Evolutionary conservation across 2,113 vertebrate genomes (phyloP).

Genomic region (Mus pahari): DNA sequence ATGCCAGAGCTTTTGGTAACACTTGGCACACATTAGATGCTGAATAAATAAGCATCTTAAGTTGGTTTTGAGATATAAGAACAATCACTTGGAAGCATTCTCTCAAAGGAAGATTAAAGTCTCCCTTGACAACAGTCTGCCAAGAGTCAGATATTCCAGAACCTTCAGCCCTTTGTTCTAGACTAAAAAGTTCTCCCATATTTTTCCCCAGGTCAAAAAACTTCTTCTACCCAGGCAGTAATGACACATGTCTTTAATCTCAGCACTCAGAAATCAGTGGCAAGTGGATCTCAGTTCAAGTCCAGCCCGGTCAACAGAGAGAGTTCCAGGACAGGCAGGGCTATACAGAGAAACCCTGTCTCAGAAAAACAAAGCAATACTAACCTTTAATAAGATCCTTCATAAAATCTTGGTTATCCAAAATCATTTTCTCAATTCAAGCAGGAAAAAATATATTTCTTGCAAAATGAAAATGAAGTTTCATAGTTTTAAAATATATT

Average conservation of each 20-base stretch:
- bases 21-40: background rate
- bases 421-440: conserved; percentile 49
- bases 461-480: background rate
- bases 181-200: background rate
- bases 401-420: background rate
- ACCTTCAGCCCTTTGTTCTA: background rate
- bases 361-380: background rate
- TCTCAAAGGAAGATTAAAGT: conserved; percentile 27
- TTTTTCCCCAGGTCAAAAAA: conserved; percentile 38
- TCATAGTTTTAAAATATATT: conserved; percentile 27
- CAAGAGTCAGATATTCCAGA: background rate
- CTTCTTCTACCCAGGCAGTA: background rate
- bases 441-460: conserved; percentile 16
- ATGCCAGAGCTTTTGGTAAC: background rate
- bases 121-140: background rate
- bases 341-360: background rate
- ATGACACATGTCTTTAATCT: background rate
- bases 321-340: background rate
- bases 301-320: background rate
- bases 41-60: conserved; percentile 34
- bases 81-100: background rate
- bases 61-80: background rate
- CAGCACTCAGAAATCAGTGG: background rate
- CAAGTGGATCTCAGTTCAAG: background rate
- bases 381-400: conserved; percentile 3